Conservation (phyloP, 2,113 vertebrate genomes). For the Phodopus roborovskii region DNA sequence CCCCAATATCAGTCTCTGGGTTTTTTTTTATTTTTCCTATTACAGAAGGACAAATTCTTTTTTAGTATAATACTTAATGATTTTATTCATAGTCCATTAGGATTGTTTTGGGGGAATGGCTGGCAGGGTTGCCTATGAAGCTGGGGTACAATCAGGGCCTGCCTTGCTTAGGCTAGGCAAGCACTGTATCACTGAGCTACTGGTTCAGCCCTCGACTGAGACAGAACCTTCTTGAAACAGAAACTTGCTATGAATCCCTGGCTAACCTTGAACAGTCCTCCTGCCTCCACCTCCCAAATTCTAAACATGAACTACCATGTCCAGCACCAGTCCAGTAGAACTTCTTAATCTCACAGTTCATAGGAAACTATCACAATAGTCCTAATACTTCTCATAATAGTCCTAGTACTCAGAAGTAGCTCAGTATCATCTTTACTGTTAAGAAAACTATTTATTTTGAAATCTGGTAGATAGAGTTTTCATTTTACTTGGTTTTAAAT, state of each 20-base stretch:
- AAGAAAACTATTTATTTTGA: conserved; percentile 40
- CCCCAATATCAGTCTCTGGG: too few species aligned
- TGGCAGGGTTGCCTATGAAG: not conserved
- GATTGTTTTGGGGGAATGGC: not conserved
- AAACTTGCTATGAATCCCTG: not conserved
- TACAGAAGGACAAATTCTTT: not conserved
- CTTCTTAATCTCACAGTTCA: conserved; percentile 43
- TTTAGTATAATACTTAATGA: not conserved
- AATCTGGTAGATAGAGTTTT: not conserved
- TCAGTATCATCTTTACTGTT: not conserved
- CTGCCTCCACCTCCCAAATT: not conserved
- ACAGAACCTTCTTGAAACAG: not conserved
- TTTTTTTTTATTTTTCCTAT: too few species aligned
- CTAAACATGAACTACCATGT: not conserved
- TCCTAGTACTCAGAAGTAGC: not conserved
- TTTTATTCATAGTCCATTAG: not conserved
- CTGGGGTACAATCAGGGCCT: not conserved
- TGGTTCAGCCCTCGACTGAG: not conserved
- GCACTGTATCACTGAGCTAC: not conserved
- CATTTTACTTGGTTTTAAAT: conserved; percentile 40
- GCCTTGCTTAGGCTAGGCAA: too few species aligned
- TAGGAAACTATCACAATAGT: not conserved
- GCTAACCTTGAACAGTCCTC: not conserved
- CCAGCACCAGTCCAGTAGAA: not conserved
- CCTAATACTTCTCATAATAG: not conserved